Base-by-base conservation (phyloP, 2,113 vertebrate species). In the Alouatta palliata region DNA sequence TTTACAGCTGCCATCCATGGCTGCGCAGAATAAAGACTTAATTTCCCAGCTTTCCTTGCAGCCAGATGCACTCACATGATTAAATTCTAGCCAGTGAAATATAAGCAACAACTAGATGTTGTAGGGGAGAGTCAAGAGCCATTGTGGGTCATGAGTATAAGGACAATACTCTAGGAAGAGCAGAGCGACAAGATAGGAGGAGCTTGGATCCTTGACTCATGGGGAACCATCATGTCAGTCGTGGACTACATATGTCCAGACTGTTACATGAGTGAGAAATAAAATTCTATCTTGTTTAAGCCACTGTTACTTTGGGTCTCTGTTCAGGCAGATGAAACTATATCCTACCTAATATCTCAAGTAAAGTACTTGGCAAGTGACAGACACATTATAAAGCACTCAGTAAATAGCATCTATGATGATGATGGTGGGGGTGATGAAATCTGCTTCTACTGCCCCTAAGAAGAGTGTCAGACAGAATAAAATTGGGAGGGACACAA, bases 1-100 rank as follows among this genome's bases (percentile, higher is more conserved):
- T 54, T 91, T 87, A 73, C 30, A 43, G 47, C 66, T 92, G 27
- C 37, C 56, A 71, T n/a, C n/a, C 45, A 79, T 21, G 68, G 27
- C 45, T 89, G 11, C 61, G 17, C 52, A 85, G 43, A 92, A 94
- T 9, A 64, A 95, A 95, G 27, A 58, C 8, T 40, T 84, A 25
- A 75, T 76, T 96, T 89, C 71, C 52, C 93, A 89, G 58, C 58
- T 81, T 96, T 76, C 47, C 70, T 95, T 89, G 81, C 6, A 56
- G 79, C 20, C 70, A 45, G 52, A 40, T 40, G 47, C 19, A 14
- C 13, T 71, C 56, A 13, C 5, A 8, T 64, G 43, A 52, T 37
- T 93, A 43, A 68, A 20, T 85, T 77, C 37, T 87, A 61, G 35
- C 25, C 61, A 87, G 35, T 45, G 52, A 87, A 79, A 84, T 87